Percentiles rank a stretch among this genome's conserved stretches.
phyloP scores from a whole-genome alignment of 2,113 vertebrate species.

The Lophura nycthemera region DNA sequence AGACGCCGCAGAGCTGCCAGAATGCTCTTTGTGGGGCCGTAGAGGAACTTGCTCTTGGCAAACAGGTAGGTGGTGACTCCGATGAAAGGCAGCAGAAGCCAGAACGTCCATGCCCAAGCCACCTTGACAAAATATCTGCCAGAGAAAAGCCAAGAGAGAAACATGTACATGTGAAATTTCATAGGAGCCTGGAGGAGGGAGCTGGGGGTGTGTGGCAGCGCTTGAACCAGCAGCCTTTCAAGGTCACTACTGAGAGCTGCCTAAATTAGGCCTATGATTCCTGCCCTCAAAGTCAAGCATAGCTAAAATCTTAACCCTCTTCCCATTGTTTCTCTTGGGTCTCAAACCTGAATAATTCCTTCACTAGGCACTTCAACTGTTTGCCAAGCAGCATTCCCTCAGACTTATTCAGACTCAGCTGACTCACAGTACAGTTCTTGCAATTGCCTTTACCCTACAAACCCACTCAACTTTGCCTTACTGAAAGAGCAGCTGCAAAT shows the following conservation, averaged over 20 bases:
- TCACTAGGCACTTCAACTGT: not conserved
- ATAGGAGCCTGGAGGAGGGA: not conserved
- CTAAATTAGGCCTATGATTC: not conserved
- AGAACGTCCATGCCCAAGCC: conserved; percentile 94
- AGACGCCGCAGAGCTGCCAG: conserved; percentile 79
- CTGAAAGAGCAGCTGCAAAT: conserved; percentile 23
- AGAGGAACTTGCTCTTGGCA: not conserved
- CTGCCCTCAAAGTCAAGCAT: not conserved
- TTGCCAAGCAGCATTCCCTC: not conserved
- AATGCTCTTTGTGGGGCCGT: conserved; percentile 66
- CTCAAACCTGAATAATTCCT: not conserved
- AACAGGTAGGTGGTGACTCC: conserved; percentile 80
- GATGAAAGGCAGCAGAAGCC: conserved; percentile 92
- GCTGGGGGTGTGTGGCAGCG: rapidly evolving
- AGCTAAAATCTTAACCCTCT: not conserved
- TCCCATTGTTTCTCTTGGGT: not conserved
- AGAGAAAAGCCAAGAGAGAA: conserved; percentile 30
- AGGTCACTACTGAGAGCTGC: not conserved
- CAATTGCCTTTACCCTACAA: not conserved
- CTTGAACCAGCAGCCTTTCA: not conserved
- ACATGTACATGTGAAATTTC: rapidly evolving
- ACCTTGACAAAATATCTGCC: conserved; percentile 95
- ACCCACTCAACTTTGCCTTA: conserved; percentile 7
- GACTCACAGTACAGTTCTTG: not conserved
- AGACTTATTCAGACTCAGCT: not conserved